These are phyloP conservation scores for Choristoneura rosaceana DNA, from an alignment of 2,888 invertebrate genomes.

Conservation along the genomic window DNA sequence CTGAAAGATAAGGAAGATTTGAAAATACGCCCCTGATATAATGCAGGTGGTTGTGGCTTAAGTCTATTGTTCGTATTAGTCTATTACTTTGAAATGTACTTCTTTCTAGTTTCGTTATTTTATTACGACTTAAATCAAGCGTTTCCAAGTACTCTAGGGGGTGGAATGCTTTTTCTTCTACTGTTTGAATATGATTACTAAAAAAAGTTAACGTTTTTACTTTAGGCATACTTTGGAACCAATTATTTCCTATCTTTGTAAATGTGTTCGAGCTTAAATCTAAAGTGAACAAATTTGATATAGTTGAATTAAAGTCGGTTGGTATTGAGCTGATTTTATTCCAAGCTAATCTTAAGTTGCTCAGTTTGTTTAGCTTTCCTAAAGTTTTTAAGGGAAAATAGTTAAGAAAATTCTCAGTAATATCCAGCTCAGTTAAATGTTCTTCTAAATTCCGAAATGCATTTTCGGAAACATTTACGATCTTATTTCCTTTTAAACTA, in stretches of 20 bases:
- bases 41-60: conserved; percentile 96
- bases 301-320: conserved; percentile 89
- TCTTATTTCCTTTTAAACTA: conserved; percentile 93
- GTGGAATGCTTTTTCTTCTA: conserved; percentile 92
- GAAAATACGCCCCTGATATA: conserved; percentile 93
- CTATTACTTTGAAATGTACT: conserved; percentile 91
- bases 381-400: conserved; percentile 93
- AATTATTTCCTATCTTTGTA: conserved; percentile 89
- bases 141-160: conserved; percentile 91
- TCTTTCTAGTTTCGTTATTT: conserved; percentile 90
- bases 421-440: conserved; percentile 91
- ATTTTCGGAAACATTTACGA: conserved; percentile 92
- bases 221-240: conserved; percentile 92
- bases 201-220: conserved; percentile 92
- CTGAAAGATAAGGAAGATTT: conserved; percentile 91
- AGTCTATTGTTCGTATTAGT: conserved; percentile 92
- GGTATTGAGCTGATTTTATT: conserved; percentile 93
- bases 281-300: conserved; percentile 90
- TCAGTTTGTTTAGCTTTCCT: conserved; percentile 89
- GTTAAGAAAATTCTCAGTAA: conserved; percentile 94
- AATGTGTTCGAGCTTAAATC: conserved; percentile 95
- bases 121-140: conserved; percentile 95
- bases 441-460: conserved; percentile 92
- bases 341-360: conserved; percentile 90
- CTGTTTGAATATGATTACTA: conserved; percentile 92